These are phyloP conservation scores for Xestobium rufovillosum DNA, from an alignment of 2,888 invertebrate species.

Conservation along the genomic window DNA sequence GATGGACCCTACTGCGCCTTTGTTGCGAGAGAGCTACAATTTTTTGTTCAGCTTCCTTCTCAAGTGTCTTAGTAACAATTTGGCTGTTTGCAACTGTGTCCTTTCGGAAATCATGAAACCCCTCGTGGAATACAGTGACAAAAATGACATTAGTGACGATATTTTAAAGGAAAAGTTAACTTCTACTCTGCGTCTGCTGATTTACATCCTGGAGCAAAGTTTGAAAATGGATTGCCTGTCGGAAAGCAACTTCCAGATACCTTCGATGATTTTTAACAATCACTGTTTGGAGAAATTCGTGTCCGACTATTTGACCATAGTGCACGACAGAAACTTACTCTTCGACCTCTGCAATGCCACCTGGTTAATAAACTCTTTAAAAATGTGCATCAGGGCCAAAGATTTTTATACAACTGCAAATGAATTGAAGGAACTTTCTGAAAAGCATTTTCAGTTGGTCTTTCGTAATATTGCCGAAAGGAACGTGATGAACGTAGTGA, in stretches of 20 bases:
- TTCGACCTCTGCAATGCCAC: slow-evolving; percentile 16
- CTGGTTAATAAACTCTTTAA: slow-evolving; percentile 18
- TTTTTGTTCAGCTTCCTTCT: slow-evolving; percentile 55
- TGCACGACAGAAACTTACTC: neutral
- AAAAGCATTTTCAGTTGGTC: too few species aligned
- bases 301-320: neutral
- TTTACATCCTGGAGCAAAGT: slow-evolving; percentile 48
- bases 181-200: slow-evolving; percentile 51
- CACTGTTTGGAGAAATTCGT: slow-evolving; percentile 31
- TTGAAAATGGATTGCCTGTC: slow-evolving; percentile 22
- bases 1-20: slow-evolving; percentile 62
- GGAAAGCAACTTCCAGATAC: slow-evolving; percentile 37
- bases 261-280: slow-evolving; percentile 37
- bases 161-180: slow-evolving; percentile 47
- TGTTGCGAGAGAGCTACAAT: slow-evolving; percentile 58
- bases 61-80: slow-evolving; percentile 48
- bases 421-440: too few species aligned
- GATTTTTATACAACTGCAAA: too few species aligned
- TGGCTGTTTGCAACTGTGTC: slow-evolving; percentile 48
- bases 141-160: slow-evolving; percentile 39
- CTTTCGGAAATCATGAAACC: slow-evolving; percentile 51
- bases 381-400: too few species aligned
- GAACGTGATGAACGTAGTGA: slow-evolving; percentile 33
- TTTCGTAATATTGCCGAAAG: slow-evolving; percentile 20
- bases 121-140: slow-evolving; percentile 48